phyloP scores from a whole-genome alignment of 2,888 invertebrate species.

The Volucella bombylans region DNA sequence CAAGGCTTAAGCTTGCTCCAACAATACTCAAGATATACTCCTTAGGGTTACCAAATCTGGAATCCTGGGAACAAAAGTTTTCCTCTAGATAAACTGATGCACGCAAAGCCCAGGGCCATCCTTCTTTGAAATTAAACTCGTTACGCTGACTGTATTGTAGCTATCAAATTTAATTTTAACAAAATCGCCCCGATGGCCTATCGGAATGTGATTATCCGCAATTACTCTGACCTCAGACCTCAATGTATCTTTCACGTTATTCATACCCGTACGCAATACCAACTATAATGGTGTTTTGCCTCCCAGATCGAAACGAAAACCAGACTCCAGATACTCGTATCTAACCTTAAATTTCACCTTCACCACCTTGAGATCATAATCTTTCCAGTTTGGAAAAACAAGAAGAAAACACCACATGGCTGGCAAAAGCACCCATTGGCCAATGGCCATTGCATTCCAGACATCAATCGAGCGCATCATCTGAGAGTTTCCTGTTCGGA shows the following conservation, averaged over 20 bases:
- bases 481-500: constrained; percentile 57
- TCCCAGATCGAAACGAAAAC: constrained; percentile 37
- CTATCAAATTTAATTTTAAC: neutral
- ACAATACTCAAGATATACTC: too few species aligned
- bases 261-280: neutral
- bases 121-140: too few species aligned
- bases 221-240: constrained; percentile 48
- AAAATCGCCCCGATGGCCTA: constrained; percentile 25
- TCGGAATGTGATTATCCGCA: constrained; percentile 45
- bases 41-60: too few species aligned
- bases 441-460: constrained; percentile 37
- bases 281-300: neutral
- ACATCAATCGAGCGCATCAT: constrained; percentile 52
- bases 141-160: too few species aligned
- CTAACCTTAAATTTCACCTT: constrained; percentile 65
- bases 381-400: constrained; percentile 8
- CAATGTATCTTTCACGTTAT: constrained; percentile 16
- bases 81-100: too few species aligned
- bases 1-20: too few species aligned
- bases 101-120: too few species aligned
- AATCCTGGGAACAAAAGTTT: too few species aligned
- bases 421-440: neutral
- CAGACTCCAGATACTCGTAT: constrained; percentile 34
- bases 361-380: constrained; percentile 49
- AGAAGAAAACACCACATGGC: constrained; percentile 29